phyloP scores from a whole-genome alignment of 2,113 vertebrate genomes.

The Stegostoma tigrinum region DNA sequence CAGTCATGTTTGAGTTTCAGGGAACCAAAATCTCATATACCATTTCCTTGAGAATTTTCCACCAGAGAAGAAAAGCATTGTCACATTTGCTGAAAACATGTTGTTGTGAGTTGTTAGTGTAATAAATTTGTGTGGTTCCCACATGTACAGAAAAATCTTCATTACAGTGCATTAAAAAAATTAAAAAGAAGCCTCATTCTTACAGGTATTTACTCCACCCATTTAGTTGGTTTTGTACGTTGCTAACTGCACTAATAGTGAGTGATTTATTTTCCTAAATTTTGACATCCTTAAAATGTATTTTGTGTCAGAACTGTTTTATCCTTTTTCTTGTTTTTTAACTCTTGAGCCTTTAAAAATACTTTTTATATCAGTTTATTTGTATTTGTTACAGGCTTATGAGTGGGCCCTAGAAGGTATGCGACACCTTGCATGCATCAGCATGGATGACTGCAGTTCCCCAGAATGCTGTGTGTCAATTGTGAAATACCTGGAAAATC shows the following conservation, averaged over 20 bases:
- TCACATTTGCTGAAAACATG: slow-evolving; percentile 18
- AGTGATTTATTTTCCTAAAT: neutral
- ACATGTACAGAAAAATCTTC: neutral
- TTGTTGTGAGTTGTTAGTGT: slow-evolving; percentile 38
- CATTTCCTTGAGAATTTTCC: neutral
- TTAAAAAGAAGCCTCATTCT: neutral
- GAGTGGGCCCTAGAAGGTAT: slow-evolving; percentile 71
- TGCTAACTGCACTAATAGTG: neutral
- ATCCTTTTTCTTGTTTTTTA: neutral
- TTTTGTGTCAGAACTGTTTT: neutral
- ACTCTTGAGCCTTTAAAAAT: slow-evolving; percentile 23
- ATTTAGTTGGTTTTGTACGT: neutral
- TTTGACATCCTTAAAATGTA: neutral
- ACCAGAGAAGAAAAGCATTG: slow-evolving; percentile 19
- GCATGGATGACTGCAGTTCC: slow-evolving; percentile 61
- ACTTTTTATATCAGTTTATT: slow-evolving; percentile 36
- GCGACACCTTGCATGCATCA: slow-evolving; percentile 61
- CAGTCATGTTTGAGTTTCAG: slow-evolving; percentile 35
- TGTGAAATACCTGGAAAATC: slow-evolving; percentile 59
- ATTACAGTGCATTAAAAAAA: neutral
- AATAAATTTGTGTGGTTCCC: neutral
- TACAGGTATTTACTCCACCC: neutral
- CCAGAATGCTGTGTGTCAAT: slow-evolving; percentile 52
- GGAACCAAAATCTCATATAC: neutral
- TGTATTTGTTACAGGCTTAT: slow-evolving; percentile 55